Conservation (phyloP, 1,140 invertebrate species). For the Trachymyrmex septentrionalis region DNA sequence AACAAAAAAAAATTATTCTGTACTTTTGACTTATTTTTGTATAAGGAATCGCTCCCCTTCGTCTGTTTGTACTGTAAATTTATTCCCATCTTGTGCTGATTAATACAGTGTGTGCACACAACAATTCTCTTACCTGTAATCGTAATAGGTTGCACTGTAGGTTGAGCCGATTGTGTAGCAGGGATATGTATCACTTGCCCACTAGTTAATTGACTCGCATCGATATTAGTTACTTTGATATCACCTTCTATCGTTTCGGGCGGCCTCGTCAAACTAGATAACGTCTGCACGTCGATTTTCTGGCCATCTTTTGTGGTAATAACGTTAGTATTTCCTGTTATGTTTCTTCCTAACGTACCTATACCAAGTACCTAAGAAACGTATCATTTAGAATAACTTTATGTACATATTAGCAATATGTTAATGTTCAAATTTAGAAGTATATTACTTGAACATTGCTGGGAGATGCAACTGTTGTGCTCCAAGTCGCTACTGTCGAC, state of each 20-base stretch:
- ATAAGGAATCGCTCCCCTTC: too few relatives aligned
- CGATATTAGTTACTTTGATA: conserved; percentile 85
- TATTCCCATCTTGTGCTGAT: too few relatives aligned
- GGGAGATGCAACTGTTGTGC: conserved; percentile 80
- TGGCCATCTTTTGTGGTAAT: conserved; percentile 85
- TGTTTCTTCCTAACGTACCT: conserved; percentile 79
- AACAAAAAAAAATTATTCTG: too few relatives aligned
- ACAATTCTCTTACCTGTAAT: conserved; percentile 85
- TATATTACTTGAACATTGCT: conserved; percentile 83
- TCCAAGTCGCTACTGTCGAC: conserved; percentile 84
- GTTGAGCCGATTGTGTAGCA: conserved; percentile 81
- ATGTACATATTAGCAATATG: neutral
- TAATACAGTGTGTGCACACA: neutral
- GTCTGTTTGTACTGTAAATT: too few relatives aligned
- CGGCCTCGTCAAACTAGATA: conserved; percentile 81
- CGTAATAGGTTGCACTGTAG: conserved; percentile 87
- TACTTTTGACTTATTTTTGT: too few relatives aligned
- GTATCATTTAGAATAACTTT: conserved; percentile 13
- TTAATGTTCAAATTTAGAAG: neutral
- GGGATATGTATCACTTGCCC: conserved; percentile 86
- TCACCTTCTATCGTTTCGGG: conserved; percentile 80
- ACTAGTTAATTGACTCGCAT: conserved; percentile 83
- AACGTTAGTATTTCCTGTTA: conserved; percentile 74
- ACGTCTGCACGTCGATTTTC: conserved; percentile 84
- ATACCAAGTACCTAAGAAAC: conserved; percentile 83